Base-by-base conservation (phyloP, 1,140 invertebrate genomes). In the Neodiprion virginianus region DNA sequence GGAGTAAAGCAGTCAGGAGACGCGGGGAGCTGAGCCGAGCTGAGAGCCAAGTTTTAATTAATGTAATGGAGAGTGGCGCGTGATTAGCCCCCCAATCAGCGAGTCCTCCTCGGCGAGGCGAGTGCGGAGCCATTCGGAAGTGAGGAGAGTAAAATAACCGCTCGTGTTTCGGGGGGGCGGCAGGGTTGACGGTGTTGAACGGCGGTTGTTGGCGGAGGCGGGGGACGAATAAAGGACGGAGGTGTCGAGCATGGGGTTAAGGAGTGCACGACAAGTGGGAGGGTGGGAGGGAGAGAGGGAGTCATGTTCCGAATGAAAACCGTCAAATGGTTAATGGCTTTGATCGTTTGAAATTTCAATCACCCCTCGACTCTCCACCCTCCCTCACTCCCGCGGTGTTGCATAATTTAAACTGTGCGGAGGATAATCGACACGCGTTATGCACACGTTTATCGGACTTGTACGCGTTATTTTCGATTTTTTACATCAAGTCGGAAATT, bases 31-130 rank as follows among this genome's bases (percentile, higher is more conserved):
- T 50, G 75, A 77, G 78, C 73, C 48, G 76, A 83, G 80, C 78
- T 79, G 71, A 80, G 79, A 85, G 81, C 81, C 79, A 84, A 85
- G 80, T 86, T 87, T 87, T 87, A 87, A 86, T 87, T 86, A 87
- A 84, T 85, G 83, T 86, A 86, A 87, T 86, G 83, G 83, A 85
- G 82, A 85, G 82, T 83, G 80, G 81, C 79, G 79, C 83, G 82
- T 87, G 84, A 87, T 85, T 87, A 85, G 84, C 84, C 77, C 84
- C 77, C 80, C 82, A 82, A 85, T 84, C 81, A 80, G 79, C 49
- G 76, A 74, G 74, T 77, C 69, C 76, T 76, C 73, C 71, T 75
- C 77, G 68, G 71, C 61, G 50, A 21, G 69, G 71, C 68, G 69
- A 47, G 40, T 77, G 1, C 48, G 28, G n/a, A 1, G 50, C 50